A percentile compares a stretch with the other conserved stretches of the same genome.
Conservation (phyloP, 2,888 invertebrate genomes). For the Lepidochitona cinerea region DNA sequence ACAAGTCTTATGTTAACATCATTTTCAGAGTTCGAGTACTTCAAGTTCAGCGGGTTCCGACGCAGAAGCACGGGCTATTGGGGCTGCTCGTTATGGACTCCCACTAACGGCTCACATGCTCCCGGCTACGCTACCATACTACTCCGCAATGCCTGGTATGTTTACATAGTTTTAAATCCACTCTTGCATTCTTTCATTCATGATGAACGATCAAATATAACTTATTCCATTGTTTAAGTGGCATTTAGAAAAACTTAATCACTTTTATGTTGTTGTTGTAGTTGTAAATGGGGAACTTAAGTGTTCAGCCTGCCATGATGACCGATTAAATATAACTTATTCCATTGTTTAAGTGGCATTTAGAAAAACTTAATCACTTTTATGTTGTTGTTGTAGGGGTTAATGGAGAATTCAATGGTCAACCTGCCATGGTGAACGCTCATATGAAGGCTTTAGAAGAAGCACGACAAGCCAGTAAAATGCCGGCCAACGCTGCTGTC, state of each 20-base stretch:
- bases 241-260: no score
- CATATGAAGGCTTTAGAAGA: conserved; percentile 76
- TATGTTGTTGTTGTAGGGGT: no score
- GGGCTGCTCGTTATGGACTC: conserved; percentile 79
- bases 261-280: no score
- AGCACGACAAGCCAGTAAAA: conserved; percentile 47
- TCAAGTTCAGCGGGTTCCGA: conserved; percentile 76
- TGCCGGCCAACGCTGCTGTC: conserved; percentile 35
- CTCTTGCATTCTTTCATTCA: no score
- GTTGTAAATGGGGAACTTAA: no score
- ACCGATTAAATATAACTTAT: no score
- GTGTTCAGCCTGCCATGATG: no score
- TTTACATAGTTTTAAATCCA: not conserved
- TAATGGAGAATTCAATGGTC: conserved; percentile 72
- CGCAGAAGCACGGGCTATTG: conserved; percentile 83
- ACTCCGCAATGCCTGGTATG: conserved; percentile 77
- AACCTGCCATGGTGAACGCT: conserved; percentile 73
- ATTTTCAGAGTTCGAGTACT: conserved; percentile 42
- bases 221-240: no score
- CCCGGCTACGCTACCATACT: conserved; percentile 79
- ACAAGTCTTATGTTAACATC: no score
- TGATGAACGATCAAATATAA: no score
- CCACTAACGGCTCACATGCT: conserved; percentile 79
- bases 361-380: no score
- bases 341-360: no score